Evolutionary conservation across 2,888 invertebrate species (phyloP), one percentile per base, ranked within the genome.

Genomic region (Coelogynopora nodosa): DNA sequence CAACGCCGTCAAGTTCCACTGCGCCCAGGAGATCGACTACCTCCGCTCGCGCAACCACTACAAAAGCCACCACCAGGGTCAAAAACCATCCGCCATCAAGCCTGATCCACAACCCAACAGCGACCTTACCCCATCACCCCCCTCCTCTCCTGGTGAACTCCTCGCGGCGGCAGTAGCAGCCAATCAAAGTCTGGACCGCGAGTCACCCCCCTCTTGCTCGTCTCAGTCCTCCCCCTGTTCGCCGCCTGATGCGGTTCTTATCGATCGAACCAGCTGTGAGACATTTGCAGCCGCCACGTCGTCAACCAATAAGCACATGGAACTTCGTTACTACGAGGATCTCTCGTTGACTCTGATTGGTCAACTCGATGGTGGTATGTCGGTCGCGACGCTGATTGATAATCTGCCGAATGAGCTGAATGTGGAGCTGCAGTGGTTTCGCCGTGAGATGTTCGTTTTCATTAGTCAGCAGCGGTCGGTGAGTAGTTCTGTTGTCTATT

Each of bases 1-100:
- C n/a, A 86, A 86, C 30, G 87, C 87, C 13, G 87, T 86, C n/a
- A 86, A 86, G 28, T 86, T 29, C 31, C 87, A 86, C 67, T 86
- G 87, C 74, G 87, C 85, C 28, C 29, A 86, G 67, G 87, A 86
- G 67, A 86, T 86, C 5, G 67, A 27, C 13, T 67, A 27, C 28
- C 27, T 85, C 74, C 74, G 28, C 18, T 67, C 31, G 27, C 23
- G 29, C 10, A 84, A 67, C 26, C 26, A 18, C 67, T n/a, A n/a
- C 5, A 13, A 83, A 31, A n/a, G 10, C 31, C 83, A 83, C 31
- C 83, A 13, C n/a, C 67, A 67, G 13, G 13, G 23, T 5, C 81
- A 5, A 49, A 18, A 49, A 5, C 49, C 49, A 5, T 49, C 49
- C 49, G 18, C 49, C 18, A 13, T 18, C 49, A 49, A 49, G 5